Percentiles rank a stretch among this genome's conserved stretches.
phyloP scores from a whole-genome alignment of 2,888 invertebrate genomes.

The Serripes groenlandicus region DNA sequence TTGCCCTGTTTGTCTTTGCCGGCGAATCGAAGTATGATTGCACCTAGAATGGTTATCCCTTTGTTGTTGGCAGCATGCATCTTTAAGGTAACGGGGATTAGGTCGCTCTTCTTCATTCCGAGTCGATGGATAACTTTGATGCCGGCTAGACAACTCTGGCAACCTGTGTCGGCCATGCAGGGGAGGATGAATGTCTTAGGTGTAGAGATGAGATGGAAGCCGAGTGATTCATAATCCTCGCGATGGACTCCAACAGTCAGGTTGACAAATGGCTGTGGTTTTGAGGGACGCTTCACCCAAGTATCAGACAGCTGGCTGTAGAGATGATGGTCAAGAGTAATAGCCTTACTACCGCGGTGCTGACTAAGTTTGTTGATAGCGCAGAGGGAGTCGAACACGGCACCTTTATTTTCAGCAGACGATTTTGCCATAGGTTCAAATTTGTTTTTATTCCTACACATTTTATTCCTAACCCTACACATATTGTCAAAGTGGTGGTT shows the following conservation, averaged over 20 bases:
- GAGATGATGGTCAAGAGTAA: too few relatives aligned
- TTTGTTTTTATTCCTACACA: too few relatives aligned
- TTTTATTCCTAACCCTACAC: too few relatives aligned
- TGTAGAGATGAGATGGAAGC: slow-evolving; percentile 37
- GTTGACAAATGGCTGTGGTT: slow-evolving; percentile 63
- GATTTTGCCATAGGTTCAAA: too few relatives aligned
- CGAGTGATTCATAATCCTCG: slow-evolving; percentile 58
- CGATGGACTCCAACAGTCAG: slow-evolving; percentile 24
- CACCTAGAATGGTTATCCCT: too few relatives aligned
- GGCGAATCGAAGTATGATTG: slow-evolving; percentile 63
- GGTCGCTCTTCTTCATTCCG: slow-evolving; percentile 62
- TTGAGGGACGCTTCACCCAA: slow-evolving; percentile 52
- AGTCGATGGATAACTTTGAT: too few relatives aligned
- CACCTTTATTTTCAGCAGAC: too few relatives aligned
- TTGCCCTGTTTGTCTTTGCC: slow-evolving; percentile 36
- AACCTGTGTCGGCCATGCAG: slow-evolving; percentile 71
- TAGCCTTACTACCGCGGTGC: too few relatives aligned
- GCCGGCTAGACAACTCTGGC: slow-evolving; percentile 73
- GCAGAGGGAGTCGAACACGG: too few relatives aligned
- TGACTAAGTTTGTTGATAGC: too few relatives aligned
- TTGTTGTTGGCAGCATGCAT: slow-evolving; percentile 74
- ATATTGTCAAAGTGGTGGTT: too few relatives aligned
- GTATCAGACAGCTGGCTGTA: slow-evolving; percentile 31
- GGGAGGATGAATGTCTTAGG: slow-evolving; percentile 27
- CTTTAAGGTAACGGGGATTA: slow-evolving; percentile 73